A percentile compares a stretch with the other conserved stretches of the same genome.
These are phyloP conservation scores for Drosophila varians DNA, from an alignment of 1,140 invertebrate species.

Conservation along the genomic window DNA sequence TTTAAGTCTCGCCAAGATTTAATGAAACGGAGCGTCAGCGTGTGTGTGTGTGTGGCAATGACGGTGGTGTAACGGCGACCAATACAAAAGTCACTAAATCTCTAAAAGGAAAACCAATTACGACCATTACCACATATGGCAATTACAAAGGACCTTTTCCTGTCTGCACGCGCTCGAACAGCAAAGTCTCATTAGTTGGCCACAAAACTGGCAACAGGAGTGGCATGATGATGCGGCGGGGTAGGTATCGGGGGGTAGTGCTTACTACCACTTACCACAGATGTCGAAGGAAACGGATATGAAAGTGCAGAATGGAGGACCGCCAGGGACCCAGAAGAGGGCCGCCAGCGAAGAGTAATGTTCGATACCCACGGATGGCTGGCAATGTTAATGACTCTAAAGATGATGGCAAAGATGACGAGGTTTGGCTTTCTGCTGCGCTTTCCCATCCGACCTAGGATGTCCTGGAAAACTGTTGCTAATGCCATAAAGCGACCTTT, in stretches of 20 bases:
- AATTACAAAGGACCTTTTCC: constrained; percentile 73
- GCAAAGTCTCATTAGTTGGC: constrained; percentile 80
- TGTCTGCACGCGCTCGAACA: constrained; percentile 64
- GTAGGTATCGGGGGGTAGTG: no score
- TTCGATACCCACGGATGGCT: constrained; percentile 54
- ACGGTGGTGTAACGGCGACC: constrained; percentile 44
- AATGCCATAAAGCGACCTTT: constrained; percentile 42
- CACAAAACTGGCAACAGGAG: constrained; percentile 40
- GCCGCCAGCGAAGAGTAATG: constrained; percentile 27
- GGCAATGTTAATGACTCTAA: constrained; percentile 71
- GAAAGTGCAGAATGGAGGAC: neutral
- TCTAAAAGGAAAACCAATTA: constrained; percentile 81
- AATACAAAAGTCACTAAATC: constrained; percentile 80
- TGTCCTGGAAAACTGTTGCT: constrained; percentile 36
- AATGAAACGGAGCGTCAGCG: constrained; percentile 42
- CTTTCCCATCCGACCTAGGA: neutral
- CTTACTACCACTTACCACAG: constrained; percentile 47
- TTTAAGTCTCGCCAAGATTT: constrained; percentile 69
- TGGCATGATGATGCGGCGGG: neutral
- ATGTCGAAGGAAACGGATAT: constrained; percentile 22
- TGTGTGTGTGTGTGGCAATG: neutral
- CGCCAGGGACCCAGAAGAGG: constrained; percentile 1
- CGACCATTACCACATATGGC: constrained; percentile 79
- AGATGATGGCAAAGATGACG: constrained; percentile 76
- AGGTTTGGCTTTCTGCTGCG: neutral